Base-by-base conservation (phyloP, 2,113 vertebrate species). In the Paracanthobrama guichenoti region DNA sequence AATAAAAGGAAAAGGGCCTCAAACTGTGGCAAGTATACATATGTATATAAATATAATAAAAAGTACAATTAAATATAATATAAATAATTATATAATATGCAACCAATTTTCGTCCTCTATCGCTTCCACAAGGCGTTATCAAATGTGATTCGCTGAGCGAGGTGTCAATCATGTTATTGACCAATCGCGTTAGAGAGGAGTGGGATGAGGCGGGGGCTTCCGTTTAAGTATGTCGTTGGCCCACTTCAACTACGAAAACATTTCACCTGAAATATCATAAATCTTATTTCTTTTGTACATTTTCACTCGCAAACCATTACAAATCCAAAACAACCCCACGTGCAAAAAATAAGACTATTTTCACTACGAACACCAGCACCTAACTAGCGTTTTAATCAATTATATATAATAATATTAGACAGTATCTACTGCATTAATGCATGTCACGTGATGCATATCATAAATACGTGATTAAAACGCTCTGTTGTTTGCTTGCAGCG, bases 141-240 rank as follows among this genome's bases (percentile, higher is more conserved):
- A 16, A 5, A 48, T 64, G 53, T 48, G 57, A 87, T 85, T 87
- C 74, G 79, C 24, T 75, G 18, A 80, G 18, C 7, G 3, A 24
- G 16, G 8, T 66, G 81, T 71, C 74, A 18, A 13, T 57, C 46
- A 69, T 39, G 3, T 1, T 18, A 9, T 55, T n/a, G 44, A 75
- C 86, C 84, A 82, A 82, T 85, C 64, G 6, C 6, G 35, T 59
- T 39, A 1, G 9, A 7, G 66, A 67, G 60, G 14, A 48, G 59
- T 64, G 16, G 60, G 60, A 48, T 4, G 6, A 18, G 60, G 60
- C 10, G 16, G 78, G 39, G 22, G 2, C 16, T 66, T 66, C 60
- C 60, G 39, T 18, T 79, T 20, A 62, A 8, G 10, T 1, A 44
- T 39, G 16, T 28, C 3, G 22, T 44, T 31, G 3, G 31, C 42